phyloP scores from a whole-genome alignment of 2,888 invertebrate species.

The Tolmerus cingulatus region DNA sequence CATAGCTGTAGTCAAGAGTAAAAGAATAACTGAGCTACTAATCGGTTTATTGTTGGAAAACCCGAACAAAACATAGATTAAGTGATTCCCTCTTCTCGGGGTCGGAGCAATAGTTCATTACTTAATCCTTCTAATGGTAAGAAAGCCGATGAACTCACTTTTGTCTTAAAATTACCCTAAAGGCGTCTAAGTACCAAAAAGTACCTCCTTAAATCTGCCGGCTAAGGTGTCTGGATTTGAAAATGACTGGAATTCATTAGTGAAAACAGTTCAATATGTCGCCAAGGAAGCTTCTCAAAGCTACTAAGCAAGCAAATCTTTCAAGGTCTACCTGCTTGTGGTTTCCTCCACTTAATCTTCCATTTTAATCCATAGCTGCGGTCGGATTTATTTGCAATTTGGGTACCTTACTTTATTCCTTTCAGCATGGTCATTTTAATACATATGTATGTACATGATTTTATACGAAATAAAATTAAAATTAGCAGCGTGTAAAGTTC shows the following conservation, averaged over 20 bases:
- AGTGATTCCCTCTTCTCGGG: not conserved
- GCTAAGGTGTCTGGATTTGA: slow-evolving; percentile 2
- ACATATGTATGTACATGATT: too few species aligned
- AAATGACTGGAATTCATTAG: slow-evolving; percentile 19
- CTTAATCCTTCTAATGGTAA: slow-evolving; percentile 20
- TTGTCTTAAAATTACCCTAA: slow-evolving; percentile 21
- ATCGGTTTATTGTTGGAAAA: not conserved
- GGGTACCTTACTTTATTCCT: not conserved
- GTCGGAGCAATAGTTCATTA: not conserved
- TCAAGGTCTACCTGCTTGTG: not conserved
- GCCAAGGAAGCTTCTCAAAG: not conserved
- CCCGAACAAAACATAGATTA: not conserved
- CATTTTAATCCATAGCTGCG: not conserved
- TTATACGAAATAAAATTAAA: not conserved
- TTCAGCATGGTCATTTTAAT: not conserved
- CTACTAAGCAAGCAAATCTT: not conserved
- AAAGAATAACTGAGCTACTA: not conserved
- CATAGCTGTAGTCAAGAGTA: not conserved
- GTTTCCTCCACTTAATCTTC: not conserved
- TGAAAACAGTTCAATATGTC: not conserved
- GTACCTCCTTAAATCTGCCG: slow-evolving; percentile 9
- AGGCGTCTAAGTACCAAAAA: slow-evolving; percentile 6
- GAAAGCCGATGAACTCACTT: slow-evolving; percentile 11
- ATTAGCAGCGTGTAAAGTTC: not conserved
- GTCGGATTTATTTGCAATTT: not conserved